These are phyloP conservation scores for Capitulum mitella DNA, from an alignment of 2,888 invertebrate genomes.

Conservation along the genomic window DNA sequence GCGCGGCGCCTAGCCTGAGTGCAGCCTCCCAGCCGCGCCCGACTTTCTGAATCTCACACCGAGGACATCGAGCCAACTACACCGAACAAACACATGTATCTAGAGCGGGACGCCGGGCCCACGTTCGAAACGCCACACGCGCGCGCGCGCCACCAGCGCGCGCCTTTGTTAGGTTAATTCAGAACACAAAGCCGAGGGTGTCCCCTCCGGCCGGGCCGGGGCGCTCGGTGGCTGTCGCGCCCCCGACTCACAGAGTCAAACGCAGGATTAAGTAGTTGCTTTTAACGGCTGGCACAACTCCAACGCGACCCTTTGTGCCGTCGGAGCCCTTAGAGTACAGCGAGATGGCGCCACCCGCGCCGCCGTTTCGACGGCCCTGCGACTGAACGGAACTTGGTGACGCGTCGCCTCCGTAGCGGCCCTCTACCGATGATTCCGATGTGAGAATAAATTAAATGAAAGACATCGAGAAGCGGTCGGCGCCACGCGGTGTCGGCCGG, in stretches of 20 bases:
- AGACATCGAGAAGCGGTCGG: background rate
- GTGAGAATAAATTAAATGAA: conserved; percentile 19
- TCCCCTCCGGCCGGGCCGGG: background rate
- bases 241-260: background rate
- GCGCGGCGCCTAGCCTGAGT: background rate
- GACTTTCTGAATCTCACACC: background rate
- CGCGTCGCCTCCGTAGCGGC: background rate
- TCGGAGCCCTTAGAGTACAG: too few relatives aligned
- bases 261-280: background rate
- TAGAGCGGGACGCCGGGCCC: background rate
- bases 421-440: background rate
- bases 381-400: too few relatives aligned
- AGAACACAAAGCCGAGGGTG: background rate
- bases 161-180: background rate
- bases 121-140: too few relatives aligned
- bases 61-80: conserved; percentile 2
- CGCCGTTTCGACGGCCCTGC: background rate
- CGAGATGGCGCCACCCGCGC: too few relatives aligned
- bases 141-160: background rate
- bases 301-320: background rate
- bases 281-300: background rate
- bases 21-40: background rate
- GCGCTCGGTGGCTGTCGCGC: background rate
- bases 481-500: background rate
- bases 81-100: conserved; percentile 10